Base-by-base conservation (phyloP, 2,797 vertebrate genomes). In the Salarias fasciatus region DNA sequence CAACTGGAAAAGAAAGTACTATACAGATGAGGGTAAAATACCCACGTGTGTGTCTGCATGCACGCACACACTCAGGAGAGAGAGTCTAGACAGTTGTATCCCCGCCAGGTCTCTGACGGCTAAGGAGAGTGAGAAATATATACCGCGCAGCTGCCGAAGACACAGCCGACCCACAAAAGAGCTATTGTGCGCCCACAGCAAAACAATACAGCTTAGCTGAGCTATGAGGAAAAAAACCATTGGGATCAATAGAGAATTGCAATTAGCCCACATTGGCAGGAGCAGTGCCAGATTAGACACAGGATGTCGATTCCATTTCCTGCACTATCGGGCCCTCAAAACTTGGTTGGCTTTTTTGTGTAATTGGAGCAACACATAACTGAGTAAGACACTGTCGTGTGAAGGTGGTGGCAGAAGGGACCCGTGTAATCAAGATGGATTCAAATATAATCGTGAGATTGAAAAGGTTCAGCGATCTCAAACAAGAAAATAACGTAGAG, bases 181-280 rank as follows among this genome's bases (percentile, higher is more conserved):
- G 80, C 86, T 77, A 81, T 77, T 88, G 87, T 86, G 85, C 61
- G 69, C 82, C 84, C 80, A 72, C 75, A 89, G 88, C 80, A 85
- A 86, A 86, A 89, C 84, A 90, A 89, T 86, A 75, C 87, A 85
- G 84, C 86, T 86, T 77, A 86, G 83, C 85, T 70, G 79, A 87
- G 86, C 88, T 75, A 85, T 69, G 82, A 86, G 80, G 63, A 69
- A 77, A 50, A 35, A 35, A 35, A 35, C 6, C 79, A 77, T 75
- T 61, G 72, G 82, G 87, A 93, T 94, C 93, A 89, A 94, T 93
- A 90, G 79, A 87, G 88, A 89, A 90, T 91, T 89, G 89, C 89
- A 91, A 92, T 92, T 92, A 92, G 90, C 86, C 86, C 81, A 87
- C 89, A 91, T 89, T 89, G 91, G 90, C 90, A 92, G 86, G 72